phyloP scores from a whole-genome alignment of 1,140 invertebrate species.

The Zaprionus inermis region DNA sequence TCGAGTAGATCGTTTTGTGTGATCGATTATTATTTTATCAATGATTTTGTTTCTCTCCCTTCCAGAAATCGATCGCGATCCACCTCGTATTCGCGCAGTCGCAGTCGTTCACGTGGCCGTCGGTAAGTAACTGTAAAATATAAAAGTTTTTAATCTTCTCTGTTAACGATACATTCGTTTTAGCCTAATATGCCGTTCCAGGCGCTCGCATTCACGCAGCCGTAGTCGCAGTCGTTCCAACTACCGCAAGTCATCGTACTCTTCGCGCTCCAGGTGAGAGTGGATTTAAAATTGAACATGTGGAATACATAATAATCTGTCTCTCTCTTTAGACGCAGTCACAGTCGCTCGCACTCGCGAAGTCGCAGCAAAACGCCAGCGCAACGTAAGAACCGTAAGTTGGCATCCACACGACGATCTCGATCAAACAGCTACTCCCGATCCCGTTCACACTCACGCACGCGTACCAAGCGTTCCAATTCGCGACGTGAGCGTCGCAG shows the following conservation, averaged over 20 bases:
- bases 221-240: conserved; percentile 74
- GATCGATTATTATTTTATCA: not conserved
- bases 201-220: conserved; percentile 65
- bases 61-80: conserved; percentile 83
- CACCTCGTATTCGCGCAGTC: conserved; percentile 78
- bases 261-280: conserved; percentile 64
- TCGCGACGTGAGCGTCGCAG: conserved; percentile 78
- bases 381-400: conserved; percentile 68
- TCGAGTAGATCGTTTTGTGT: not conserved
- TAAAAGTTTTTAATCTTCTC: not conserved
- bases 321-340: conserved; percentile 49
- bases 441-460: conserved; percentile 82
- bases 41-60: not conserved
- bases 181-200: conserved; percentile 70
- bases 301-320: not conserved
- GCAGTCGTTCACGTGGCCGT: conserved; percentile 83
- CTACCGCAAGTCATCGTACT: conserved; percentile 77
- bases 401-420: conserved; percentile 79
- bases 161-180: conserved; percentile 29
- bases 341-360: conserved; percentile 62
- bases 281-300: not conserved
- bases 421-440: conserved; percentile 81
- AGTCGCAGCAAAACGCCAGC: conserved; percentile 64
- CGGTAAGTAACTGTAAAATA: conserved; percentile 46
- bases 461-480: conserved; percentile 78